These are phyloP conservation scores for Mormyrops boulengeri DNA, from an alignment of 2,797 vertebrate genomes.

Conservation along the genomic window DNA sequence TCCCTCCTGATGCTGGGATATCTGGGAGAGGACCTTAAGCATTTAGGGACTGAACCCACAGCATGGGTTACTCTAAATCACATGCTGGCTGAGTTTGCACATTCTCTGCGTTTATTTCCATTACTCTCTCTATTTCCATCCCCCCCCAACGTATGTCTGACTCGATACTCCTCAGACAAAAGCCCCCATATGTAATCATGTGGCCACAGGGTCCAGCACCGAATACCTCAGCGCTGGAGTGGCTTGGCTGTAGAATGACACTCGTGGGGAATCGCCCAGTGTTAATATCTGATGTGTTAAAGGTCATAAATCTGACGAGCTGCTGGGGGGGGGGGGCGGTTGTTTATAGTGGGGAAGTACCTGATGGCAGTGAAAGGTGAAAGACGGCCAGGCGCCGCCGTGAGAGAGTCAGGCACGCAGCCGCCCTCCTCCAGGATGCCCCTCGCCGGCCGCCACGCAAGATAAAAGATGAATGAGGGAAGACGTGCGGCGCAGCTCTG, in stretches of 20 bases:
- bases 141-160: background rate
- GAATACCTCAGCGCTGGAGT: background rate
- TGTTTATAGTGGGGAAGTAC: background rate
- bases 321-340: background rate
- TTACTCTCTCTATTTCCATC: background rate
- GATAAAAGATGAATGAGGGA: conserved; percentile 10
- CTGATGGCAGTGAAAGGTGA: background rate
- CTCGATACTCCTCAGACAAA: background rate
- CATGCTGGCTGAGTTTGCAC: background rate
- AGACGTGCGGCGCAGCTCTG: background rate
- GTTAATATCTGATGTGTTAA: background rate
- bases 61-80: background rate
- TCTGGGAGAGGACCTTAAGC: background rate
- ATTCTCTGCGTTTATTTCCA: background rate
- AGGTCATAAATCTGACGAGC: background rate
- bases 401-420: background rate
- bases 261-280: background rate
- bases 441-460: background rate
- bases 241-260: background rate
- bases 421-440: background rate
- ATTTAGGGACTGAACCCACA: background rate
- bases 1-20: background rate
- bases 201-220: background rate
- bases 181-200: background rate
- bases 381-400: background rate